Evolutionary conservation across 2,888 invertebrate genomes (phyloP).

Genomic region (Pachycephus smyrnensis): DNA sequence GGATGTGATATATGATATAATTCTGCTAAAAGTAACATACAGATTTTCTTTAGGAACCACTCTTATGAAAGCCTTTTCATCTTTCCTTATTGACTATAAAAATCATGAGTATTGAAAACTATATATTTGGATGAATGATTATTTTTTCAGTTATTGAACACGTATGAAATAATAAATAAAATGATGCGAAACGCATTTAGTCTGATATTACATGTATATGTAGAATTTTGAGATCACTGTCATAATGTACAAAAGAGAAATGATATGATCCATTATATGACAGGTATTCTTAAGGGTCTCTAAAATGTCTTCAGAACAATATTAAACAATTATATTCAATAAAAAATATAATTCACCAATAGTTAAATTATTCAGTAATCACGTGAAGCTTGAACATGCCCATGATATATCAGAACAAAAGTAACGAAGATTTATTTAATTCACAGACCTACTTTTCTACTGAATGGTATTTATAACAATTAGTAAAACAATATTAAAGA

Average conservation of each 20-base stretch:
- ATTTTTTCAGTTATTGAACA: not conserved
- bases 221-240: not conserved
- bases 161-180: not conserved
- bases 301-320: not conserved
- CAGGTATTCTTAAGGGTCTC: not conserved
- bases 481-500: not conserved
- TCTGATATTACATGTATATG: not conserved
- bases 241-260: not conserved
- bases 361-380: not conserved
- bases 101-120: not conserved
- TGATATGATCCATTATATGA: not conserved
- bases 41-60: not conserved
- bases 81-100: not conserved
- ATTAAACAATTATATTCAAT: not conserved
- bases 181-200: not conserved
- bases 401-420: not conserved
- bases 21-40: constrained; percentile 40
- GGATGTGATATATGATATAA: constrained; percentile 47
- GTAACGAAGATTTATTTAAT: not conserved
- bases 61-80: not conserved
- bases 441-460: not conserved
- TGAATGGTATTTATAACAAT: not conserved
- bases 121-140: not conserved
- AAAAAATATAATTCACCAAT: not conserved
- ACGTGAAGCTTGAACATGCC: not conserved